These are phyloP conservation scores for Mormyrus lacerda DNA, from an alignment of 2,113 vertebrate genomes.

Conservation along the genomic window DNA sequence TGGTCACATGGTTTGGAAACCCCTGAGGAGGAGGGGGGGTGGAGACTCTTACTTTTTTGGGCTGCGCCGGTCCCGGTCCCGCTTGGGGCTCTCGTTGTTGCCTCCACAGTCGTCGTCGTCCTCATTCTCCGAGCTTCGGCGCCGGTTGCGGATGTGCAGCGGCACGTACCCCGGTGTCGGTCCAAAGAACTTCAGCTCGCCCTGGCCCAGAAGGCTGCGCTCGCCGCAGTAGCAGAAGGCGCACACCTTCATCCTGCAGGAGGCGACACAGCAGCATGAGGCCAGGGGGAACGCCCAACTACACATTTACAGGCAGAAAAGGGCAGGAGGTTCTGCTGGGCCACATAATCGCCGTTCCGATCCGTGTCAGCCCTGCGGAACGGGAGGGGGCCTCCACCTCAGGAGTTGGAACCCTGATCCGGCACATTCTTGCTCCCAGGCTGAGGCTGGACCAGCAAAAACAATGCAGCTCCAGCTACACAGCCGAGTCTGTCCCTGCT, in stretches of 20 bases:
- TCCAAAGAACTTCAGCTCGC: conserved; percentile 80
- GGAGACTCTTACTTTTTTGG: conserved; percentile 68
- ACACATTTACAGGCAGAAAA: neutral
- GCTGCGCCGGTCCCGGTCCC: conserved; percentile 50
- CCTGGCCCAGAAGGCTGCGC: conserved; percentile 84
- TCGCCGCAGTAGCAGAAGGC: conserved; percentile 94
- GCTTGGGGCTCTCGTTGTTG: conserved; percentile 44
- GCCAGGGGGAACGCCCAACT: neutral
- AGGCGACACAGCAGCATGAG: conserved; percentile 17
- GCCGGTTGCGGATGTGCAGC: conserved; percentile 70
- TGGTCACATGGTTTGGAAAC: neutral
- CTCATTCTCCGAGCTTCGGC: conserved; percentile 63
- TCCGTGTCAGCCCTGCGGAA: neutral
- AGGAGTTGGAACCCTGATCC: neutral
- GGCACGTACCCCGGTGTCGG: conserved; percentile 79
- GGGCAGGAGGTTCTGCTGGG: neutral
- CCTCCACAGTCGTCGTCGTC: conserved; percentile 58
- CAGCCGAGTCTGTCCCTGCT: neutral
- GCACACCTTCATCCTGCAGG: conserved; percentile 82
- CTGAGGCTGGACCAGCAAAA: neutral
- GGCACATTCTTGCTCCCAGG: neutral
- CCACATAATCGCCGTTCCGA: neutral
- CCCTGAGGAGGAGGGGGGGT: too few species aligned
- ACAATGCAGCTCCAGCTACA: neutral
- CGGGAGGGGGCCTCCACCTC: neutral